A percentile compares a stretch with the other conserved stretches of the same genome.
phyloP scores from a whole-genome alignment of 2,113 vertebrate genomes.

The Taxidea taxus region DNA sequence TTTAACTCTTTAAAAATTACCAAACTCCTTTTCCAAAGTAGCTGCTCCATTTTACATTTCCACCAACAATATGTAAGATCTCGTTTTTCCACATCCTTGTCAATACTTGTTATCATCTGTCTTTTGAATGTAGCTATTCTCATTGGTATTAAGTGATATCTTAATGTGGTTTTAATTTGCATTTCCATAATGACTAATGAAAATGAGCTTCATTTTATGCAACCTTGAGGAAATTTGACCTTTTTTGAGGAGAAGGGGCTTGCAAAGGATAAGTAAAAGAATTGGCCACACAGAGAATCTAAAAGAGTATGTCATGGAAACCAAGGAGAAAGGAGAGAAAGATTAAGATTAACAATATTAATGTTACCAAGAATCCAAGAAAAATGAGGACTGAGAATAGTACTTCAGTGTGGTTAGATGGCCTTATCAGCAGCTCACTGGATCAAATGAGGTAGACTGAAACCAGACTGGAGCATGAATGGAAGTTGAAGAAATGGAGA shows the following conservation, averaged over 20 bases:
- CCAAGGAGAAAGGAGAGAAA: background rate
- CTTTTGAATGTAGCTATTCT: background rate
- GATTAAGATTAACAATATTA: background rate
- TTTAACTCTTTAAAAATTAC: background rate
- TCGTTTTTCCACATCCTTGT: background rate
- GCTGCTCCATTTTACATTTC: background rate
- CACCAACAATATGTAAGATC: background rate
- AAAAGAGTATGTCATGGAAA: background rate
- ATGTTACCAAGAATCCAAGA: background rate
- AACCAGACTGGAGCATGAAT: background rate
- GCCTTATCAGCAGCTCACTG: background rate
- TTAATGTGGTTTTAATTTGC: background rate
- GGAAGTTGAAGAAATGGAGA: background rate
- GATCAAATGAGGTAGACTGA: background rate
- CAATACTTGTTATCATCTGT: background rate
- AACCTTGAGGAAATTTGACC: background rate
- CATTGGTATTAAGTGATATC: background rate
- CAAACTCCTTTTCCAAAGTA: background rate
- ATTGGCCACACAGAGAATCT: background rate
- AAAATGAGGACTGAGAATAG: background rate
- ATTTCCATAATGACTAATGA: background rate
- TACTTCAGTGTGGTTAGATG: background rate
- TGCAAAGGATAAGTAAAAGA: background rate
- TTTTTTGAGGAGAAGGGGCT: background rate
- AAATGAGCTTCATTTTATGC: background rate